Conservation (phyloP, 2,888 invertebrate species). For the Phasia obesa region DNA sequence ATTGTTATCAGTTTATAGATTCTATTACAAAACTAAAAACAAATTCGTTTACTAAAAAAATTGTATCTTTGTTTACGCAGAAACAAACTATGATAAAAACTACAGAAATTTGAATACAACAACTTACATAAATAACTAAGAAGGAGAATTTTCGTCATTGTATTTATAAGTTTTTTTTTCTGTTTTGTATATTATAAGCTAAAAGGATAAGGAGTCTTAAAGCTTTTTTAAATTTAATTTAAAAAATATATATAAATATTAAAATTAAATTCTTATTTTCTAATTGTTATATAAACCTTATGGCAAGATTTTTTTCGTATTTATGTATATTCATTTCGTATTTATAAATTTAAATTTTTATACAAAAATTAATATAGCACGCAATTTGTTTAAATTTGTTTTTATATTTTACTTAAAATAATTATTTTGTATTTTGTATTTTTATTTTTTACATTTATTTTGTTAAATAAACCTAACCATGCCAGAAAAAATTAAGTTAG, state of each 20-base stretch:
- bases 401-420: conserved; percentile 2
- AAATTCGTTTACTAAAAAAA: conserved; percentile 65
- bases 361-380: conserved; percentile 72
- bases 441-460: neutral
- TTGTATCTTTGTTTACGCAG: conserved; percentile 21
- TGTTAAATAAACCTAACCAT: neutral
- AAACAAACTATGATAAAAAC: conserved; percentile 31
- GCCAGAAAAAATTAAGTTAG: neutral
- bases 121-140: conserved; percentile 30
- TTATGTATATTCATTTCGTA: conserved; percentile 24
- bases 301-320: conserved; percentile 74
- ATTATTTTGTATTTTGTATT: no score
- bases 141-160: conserved; percentile 6
- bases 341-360: conserved; percentile 17
- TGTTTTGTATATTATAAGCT: conserved; percentile 1
- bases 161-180: conserved; percentile 49
- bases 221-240: conserved; percentile 56
- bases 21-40: conserved; percentile 70
- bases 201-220: conserved; percentile 46
- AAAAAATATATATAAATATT: conserved; percentile 56
- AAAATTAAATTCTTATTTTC: conserved; percentile 42
- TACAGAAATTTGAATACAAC: conserved; percentile 58
- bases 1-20: conserved; percentile 54
- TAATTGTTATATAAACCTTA: conserved; percentile 73
- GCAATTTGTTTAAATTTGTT: conserved; percentile 58